These are phyloP conservation scores for Tortricodes alternella DNA, from an alignment of 2,888 invertebrate genomes.

Conservation along the genomic window DNA sequence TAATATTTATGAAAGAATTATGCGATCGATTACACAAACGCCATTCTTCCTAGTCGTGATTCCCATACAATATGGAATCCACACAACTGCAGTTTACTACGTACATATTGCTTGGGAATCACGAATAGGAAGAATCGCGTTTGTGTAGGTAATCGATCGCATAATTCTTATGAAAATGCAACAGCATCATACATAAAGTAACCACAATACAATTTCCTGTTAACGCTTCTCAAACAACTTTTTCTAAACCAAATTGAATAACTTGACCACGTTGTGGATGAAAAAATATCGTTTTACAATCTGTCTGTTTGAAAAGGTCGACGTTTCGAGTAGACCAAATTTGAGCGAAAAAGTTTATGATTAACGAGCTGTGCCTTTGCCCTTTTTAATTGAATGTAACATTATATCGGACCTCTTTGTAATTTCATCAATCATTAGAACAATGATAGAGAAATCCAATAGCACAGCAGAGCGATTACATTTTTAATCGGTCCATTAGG, in stretches of 20 bases:
- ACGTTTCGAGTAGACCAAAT: slow-evolving; percentile 38
- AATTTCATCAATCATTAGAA: slow-evolving; percentile 6
- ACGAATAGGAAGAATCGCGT: too few relatives aligned
- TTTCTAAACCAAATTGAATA: neutral
- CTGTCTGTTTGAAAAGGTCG: slow-evolving; percentile 31
- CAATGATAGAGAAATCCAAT: slow-evolving; percentile 16
- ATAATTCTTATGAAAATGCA: too few relatives aligned
- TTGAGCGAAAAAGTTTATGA: slow-evolving; percentile 47
- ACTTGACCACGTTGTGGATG: neutral
- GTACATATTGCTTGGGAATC: too few relatives aligned
- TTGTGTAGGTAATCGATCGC: too few relatives aligned
- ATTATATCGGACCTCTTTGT: slow-evolving; percentile 33
- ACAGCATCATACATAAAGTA: too few relatives aligned
- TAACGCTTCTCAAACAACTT: neutral
- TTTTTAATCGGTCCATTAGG: slow-evolving; percentile 20
- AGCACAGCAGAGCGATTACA: neutral
- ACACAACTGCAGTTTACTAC: too few relatives aligned
- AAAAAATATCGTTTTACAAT: slow-evolving; percentile 6
- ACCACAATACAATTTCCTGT: too few relatives aligned
- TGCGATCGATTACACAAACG: too few relatives aligned
- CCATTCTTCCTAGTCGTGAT: too few relatives aligned
- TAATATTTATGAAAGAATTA: too few relatives aligned
- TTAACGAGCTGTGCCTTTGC: slow-evolving; percentile 41
- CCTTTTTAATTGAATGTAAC: slow-evolving; percentile 42
- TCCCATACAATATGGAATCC: too few relatives aligned